Percentiles rank a stretch among this genome's conserved stretches.
phyloP scores from a whole-genome alignment of 1,140 invertebrate genomes.

The Drosophila sturtevanti region DNA sequence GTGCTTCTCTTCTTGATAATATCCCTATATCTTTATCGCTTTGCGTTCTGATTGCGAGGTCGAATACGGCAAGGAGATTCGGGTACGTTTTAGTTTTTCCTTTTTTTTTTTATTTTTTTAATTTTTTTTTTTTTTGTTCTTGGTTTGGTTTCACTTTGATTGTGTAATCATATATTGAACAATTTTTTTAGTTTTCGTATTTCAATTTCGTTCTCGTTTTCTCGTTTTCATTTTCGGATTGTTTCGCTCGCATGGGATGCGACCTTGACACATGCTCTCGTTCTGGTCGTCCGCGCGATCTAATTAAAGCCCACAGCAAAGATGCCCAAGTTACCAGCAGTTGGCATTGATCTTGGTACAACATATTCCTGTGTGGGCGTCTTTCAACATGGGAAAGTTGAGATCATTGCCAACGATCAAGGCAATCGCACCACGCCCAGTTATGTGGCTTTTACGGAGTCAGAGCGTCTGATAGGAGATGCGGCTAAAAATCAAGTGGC shows the following conservation, averaged over 20 bases:
- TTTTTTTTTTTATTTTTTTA: too few relatives aligned
- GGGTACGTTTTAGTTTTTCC: slow-evolving; percentile 37
- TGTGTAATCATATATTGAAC: slow-evolving; percentile 48
- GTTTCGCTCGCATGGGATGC: slow-evolving; percentile 14
- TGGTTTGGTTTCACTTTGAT: slow-evolving; percentile 18
- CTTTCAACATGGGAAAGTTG: slow-evolving; percentile 94
- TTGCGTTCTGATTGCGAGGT: slow-evolving; percentile 63
- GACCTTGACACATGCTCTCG: slow-evolving; percentile 48
- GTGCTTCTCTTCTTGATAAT: slow-evolving; percentile 78
- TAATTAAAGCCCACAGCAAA: slow-evolving; percentile 69
- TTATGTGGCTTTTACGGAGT: slow-evolving; percentile 98
- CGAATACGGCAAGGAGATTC: slow-evolving; percentile 15
- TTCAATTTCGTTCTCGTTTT: slow-evolving; percentile 55
- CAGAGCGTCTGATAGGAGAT: slow-evolving; percentile 97
- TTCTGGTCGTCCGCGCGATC: slow-evolving; percentile 34
- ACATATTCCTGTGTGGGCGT: slow-evolving; percentile 93
- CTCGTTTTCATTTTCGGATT: slow-evolving; percentile 26
- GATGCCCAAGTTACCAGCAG: slow-evolving; percentile 84
- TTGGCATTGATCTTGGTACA: slow-evolving; percentile 91
- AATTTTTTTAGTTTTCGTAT: slow-evolving; percentile 25
- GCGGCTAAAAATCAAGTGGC: slow-evolving; percentile 90
- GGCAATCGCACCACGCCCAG: slow-evolving; percentile 98
- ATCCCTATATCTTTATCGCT: slow-evolving; percentile 78
- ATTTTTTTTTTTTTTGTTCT: neutral
- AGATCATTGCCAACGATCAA: slow-evolving; percentile 97